These are phyloP conservation scores for Pemphigus obesinymphae DNA, from an alignment of 1,140 invertebrate species.

Conservation along the genomic window DNA sequence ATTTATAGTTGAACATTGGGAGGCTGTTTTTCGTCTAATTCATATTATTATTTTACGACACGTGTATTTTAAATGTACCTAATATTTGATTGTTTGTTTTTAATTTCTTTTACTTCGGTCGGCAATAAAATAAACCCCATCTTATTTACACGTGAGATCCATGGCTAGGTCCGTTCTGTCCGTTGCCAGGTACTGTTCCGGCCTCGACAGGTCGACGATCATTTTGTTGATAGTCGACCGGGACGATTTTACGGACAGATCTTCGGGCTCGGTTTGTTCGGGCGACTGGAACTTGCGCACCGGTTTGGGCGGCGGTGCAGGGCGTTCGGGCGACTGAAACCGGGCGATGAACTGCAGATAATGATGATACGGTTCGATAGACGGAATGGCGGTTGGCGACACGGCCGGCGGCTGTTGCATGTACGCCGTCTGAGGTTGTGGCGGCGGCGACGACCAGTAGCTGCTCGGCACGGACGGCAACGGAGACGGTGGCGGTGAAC, in stretches of 20 bases:
- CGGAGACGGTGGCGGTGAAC: slow-evolving; percentile 29
- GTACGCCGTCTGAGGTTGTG: not conserved
- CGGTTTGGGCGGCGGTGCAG: slow-evolving; percentile 51
- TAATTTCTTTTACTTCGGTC: not conserved
- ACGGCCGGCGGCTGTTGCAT: slow-evolving; percentile 66
- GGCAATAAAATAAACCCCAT: too few relatives aligned
- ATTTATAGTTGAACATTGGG: too few relatives aligned
- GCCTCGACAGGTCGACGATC: too few relatives aligned
- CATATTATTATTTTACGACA: too few relatives aligned
- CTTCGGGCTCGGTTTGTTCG: slow-evolving; percentile 85
- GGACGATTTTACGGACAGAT: slow-evolving; percentile 61
- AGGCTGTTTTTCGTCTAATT: too few relatives aligned
- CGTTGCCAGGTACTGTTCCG: too few relatives aligned
- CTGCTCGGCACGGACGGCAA: not conserved
- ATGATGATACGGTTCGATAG: slow-evolving; percentile 77
- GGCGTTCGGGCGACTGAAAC: slow-evolving; percentile 22
- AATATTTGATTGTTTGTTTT: not conserved
- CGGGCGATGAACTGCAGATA: slow-evolving; percentile 55
- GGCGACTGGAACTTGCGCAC: slow-evolving; percentile 53
- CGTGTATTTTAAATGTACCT: not conserved
- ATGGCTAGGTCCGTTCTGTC: slow-evolving; percentile 42
- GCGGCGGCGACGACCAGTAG: slow-evolving; percentile 18
- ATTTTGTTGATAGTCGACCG: too few relatives aligned
- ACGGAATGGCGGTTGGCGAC: slow-evolving; percentile 74
- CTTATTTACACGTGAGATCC: slow-evolving; percentile 45